Conservation (phyloP, 2,113 vertebrate species). For the Phylloscopus trochilus region DNA sequence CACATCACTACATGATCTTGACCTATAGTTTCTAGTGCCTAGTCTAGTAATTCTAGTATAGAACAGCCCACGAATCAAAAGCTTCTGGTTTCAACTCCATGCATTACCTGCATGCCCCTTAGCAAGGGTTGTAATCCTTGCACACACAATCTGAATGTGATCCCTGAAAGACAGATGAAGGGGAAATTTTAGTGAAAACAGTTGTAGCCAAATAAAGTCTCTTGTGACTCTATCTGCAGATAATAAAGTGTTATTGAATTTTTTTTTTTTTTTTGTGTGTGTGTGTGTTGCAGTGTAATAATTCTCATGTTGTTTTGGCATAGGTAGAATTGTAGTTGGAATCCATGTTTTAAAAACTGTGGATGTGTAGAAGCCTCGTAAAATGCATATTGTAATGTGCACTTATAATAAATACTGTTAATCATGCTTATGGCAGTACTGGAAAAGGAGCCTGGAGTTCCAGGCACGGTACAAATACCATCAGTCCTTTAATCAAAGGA, state of each 20-base stretch:
- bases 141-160: background rate
- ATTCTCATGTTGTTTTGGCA: background rate
- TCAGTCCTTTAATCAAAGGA: background rate
- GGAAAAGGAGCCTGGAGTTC: background rate
- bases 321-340: background rate
- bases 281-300: background rate
- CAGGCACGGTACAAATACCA: background rate
- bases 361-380: background rate
- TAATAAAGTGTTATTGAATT: background rate
- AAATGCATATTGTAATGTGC: background rate
- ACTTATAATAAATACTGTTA: slow-evolving; percentile 22
- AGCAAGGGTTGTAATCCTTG: background rate
- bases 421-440: background rate
- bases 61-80: background rate
- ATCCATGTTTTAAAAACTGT: background rate
- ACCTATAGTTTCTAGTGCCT: background rate
- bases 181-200: background rate
- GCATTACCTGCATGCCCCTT: background rate
- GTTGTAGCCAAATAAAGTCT: background rate
- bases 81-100: background rate
- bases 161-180: background rate
- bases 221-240: background rate
- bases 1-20: background rate
- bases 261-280: background rate
- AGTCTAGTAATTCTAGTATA: background rate